phyloP scores from a whole-genome alignment of 2,888 invertebrate species.

The Dyspetes luteomarginatus region DNA sequence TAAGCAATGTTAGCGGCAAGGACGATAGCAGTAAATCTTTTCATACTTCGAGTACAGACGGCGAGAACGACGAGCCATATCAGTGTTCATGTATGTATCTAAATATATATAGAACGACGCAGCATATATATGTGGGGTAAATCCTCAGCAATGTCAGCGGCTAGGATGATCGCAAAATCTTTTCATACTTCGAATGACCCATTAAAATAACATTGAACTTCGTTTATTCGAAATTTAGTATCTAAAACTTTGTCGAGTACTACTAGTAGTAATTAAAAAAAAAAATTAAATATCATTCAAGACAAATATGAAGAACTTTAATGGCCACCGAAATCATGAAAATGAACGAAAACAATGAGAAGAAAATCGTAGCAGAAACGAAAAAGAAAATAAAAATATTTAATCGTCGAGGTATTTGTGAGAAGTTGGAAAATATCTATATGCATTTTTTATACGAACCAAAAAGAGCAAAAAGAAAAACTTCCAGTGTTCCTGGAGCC shows the following conservation, averaged over 20 bases:
- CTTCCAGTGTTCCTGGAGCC: constrained; percentile 16
- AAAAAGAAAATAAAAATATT: too few relatives aligned
- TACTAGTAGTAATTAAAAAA: background rate
- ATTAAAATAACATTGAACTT: background rate
- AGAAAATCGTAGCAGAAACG: too few relatives aligned
- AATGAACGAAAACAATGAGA: background rate
- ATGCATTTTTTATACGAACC: background rate
- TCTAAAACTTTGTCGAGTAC: too few relatives aligned
- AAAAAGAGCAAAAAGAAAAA: constrained; percentile 63
- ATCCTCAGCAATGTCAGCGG: background rate
- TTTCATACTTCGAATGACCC: background rate
- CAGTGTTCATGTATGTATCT: too few relatives aligned
- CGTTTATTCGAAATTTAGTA: background rate
- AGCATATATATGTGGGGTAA: background rate
- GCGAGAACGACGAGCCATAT: too few relatives aligned
- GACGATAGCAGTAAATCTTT: constrained; percentile 11
- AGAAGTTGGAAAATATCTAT: background rate
- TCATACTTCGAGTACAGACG: background rate
- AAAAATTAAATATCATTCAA: background rate
- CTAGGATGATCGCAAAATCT: constrained; percentile 12
- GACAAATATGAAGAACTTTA: background rate
- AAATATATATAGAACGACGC: too few relatives aligned
- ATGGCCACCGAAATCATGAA: constrained; percentile 9
- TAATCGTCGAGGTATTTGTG: too few relatives aligned
- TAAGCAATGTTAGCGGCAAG: background rate